Base-by-base conservation (phyloP, 2,113 vertebrate species). In the Pterocles gutturalis region DNA sequence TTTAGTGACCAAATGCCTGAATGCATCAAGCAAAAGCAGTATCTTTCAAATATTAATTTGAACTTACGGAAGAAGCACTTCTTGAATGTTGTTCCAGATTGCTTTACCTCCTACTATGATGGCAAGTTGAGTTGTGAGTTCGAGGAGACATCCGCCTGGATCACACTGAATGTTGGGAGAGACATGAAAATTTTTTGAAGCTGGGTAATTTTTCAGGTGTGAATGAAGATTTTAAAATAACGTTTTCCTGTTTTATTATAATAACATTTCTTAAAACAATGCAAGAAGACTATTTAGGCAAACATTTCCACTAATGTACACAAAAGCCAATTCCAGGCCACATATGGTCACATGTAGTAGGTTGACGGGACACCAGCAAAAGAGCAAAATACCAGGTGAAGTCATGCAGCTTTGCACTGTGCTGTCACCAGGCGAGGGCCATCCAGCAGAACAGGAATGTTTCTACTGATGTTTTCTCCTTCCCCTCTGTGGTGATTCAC, bases 91-190 rank as follows among this genome's bases (percentile, higher is more conserved):
- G 97, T 99, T 99, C 99, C 99, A 99, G 97, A 99, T 99, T 29
- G 99, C 99, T 98, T 99, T 99, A 9, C 99, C 99, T 76, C 99
- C 99, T 98, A 99, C 99, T 97, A 99, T 99, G 95, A 99, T 98
- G 4, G 97, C 98, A 88, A 99, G 98, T 95, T 99, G 99, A 22
- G 99, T 99, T 13, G 99, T 99, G 95, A 99, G 92, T 96, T 99
- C 99, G 4, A 99, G 97, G 57, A 99, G 98, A 96, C 99, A 99
- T 60, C 99, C 99, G 1, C 99, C 99, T 9, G 99, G 99, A 95
- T 99, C 99, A 98, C 99, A 99, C 99, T 99, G 91, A 90, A 96
- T 67, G 48, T 92, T 55, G 83, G 12, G 89, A 93, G 66, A 85
- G 17, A 67, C n/a, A 51, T 3, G 26, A 87, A 81, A 43, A 48